Conservation (phyloP, 2,113 vertebrate species). For the Mugil cephalus region DNA sequence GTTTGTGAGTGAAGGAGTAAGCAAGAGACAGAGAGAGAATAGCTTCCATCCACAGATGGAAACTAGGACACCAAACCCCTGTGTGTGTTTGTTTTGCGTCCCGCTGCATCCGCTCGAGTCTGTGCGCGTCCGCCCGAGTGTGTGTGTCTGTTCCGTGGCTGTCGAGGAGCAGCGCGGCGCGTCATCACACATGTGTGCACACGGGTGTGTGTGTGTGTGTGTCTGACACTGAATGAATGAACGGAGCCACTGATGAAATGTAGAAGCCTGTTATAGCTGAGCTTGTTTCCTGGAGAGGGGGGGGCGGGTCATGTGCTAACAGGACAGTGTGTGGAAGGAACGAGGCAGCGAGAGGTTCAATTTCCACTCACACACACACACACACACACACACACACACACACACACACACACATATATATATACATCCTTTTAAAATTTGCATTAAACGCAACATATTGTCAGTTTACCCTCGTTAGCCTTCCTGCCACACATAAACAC, state of each 20-base stretch:
- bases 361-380: too few species aligned
- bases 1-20: constrained; percentile 65
- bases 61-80: constrained; percentile 79
- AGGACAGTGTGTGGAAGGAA: background rate
- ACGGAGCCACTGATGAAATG: constrained; percentile 42
- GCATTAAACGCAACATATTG: too few species aligned
- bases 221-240: constrained; percentile 43
- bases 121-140: constrained; percentile 8
- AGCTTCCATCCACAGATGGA: constrained; percentile 73
- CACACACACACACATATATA: too few species aligned
- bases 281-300: constrained; percentile 43
- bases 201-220: constrained; percentile 14
- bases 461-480: too few species aligned
- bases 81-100: constrained; percentile 70
- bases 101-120: constrained; percentile 59
- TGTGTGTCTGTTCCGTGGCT: constrained; percentile 47
- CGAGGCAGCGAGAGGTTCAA: background rate
- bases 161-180: constrained; percentile 26
- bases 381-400: too few species aligned
- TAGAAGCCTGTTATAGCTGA: constrained; percentile 3
- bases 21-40: constrained; percentile 62
- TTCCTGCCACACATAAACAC: too few species aligned
- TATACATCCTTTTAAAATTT: too few species aligned
- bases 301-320: too few species aligned
- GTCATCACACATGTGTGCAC: constrained; percentile 3